phyloP scores from a whole-genome alignment of 1,140 invertebrate genomes.

The Drosophila pseudoobscura region DNA sequence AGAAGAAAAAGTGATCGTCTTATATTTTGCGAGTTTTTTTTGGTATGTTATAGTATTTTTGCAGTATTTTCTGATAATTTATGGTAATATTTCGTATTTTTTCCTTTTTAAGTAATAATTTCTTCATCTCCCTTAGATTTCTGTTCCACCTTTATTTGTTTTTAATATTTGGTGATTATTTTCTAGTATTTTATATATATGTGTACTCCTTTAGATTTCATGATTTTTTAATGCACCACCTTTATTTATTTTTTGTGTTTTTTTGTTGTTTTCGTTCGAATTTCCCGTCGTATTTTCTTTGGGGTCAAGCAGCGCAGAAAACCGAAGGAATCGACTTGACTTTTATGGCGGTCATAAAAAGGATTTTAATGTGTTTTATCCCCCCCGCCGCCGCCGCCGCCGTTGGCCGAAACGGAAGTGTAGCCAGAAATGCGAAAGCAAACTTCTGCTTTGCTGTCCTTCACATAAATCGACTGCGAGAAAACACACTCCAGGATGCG shows the following conservation, averaged over 20 bases:
- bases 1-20: too few species aligned
- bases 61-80: too few species aligned
- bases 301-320: slow-evolving; percentile 38
- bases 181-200: too few species aligned
- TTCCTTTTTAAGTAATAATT: too few species aligned
- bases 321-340: slow-evolving; percentile 64
- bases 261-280: slow-evolving; percentile 11
- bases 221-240: slow-evolving; percentile 51
- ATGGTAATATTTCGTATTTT: too few species aligned
- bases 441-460: slow-evolving; percentile 49
- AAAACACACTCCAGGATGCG: slow-evolving; percentile 13
- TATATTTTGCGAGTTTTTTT: too few species aligned
- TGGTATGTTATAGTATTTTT: not conserved
- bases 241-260: not conserved
- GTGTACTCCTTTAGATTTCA: slow-evolving; percentile 23
- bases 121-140: too few species aligned
- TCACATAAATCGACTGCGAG: slow-evolving; percentile 64
- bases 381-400: slow-evolving; percentile 3
- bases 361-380: slow-evolving; percentile 76
- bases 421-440: slow-evolving; percentile 27
- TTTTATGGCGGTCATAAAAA: slow-evolving; percentile 73
- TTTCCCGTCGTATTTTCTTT: slow-evolving; percentile 23
- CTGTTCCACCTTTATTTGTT: too few species aligned
- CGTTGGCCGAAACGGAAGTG: not conserved
- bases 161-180: too few species aligned